Percentiles rank a stretch among this genome's conserved stretches.
Evolutionary conservation across 2,113 vertebrate species (phyloP).

Genomic region (Hippolais icterina): DNA sequence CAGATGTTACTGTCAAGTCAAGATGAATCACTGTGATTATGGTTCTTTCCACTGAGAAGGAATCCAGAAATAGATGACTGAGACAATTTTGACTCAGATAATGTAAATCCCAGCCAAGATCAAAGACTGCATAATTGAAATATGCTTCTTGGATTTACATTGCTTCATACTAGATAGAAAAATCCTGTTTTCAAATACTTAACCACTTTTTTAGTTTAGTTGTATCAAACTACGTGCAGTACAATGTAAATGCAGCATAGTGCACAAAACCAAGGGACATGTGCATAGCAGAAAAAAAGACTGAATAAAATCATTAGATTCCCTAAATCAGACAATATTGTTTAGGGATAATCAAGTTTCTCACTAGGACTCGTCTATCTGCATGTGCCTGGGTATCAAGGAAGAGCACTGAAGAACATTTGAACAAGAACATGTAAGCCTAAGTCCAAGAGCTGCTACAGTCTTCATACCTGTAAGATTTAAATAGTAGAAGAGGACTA

Average conservation of each 20-base stretch:
- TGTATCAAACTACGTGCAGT: neutral
- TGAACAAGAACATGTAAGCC: neutral
- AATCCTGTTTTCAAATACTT: neutral
- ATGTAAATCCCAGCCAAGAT: neutral
- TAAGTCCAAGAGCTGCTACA: neutral
- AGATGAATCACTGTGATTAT: neutral
- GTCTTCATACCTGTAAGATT: slow-evolving; percentile 88
- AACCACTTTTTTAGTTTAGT: neutral
- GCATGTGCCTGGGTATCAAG: neutral
- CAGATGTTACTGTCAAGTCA: neutral
- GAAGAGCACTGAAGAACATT: neutral
- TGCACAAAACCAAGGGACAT: neutral
- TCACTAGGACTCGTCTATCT: neutral
- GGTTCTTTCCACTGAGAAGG: neutral
- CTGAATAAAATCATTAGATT: neutral
- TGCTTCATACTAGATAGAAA: neutral
- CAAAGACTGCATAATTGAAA: neutral
- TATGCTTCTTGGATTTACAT: neutral
- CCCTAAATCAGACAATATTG: neutral
- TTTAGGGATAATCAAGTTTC: neutral
- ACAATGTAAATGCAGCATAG: neutral
- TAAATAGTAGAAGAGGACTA: slow-evolving; percentile 92
- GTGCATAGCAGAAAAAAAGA: neutral
- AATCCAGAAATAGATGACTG: neutral
- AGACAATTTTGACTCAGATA: neutral